Percentiles rank a stretch among this genome's conserved stretches.
phyloP scores from a whole-genome alignment of 2,113 vertebrate species.

The Brienomyrus longianalis region DNA sequence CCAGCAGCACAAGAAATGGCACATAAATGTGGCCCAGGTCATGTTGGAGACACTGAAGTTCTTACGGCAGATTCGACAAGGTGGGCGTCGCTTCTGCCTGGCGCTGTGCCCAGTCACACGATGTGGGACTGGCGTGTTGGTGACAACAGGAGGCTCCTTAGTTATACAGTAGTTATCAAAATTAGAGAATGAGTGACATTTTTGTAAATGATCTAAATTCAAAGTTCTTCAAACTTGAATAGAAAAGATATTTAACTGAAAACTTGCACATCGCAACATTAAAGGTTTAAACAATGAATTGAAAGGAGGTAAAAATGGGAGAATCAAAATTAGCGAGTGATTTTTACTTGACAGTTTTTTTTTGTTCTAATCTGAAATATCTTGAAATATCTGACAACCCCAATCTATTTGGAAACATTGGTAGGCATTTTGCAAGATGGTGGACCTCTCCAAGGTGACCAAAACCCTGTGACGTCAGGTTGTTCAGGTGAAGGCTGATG shows the following conservation, averaged over 20 bases:
- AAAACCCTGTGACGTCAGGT: no score
- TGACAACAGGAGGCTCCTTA: not conserved
- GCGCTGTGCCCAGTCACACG: not conserved
- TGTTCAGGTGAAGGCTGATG: not conserved
- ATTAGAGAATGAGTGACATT: not conserved
- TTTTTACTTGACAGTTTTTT: not conserved
- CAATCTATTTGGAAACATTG: no score
- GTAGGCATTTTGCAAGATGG: no score
- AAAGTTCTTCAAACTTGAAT: not conserved
- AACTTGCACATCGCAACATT: not conserved
- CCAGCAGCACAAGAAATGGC: constrained; percentile 66
- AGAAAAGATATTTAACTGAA: not conserved
- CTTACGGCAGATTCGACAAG: constrained; percentile 66
- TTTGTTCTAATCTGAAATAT: no score
- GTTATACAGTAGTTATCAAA: not conserved
- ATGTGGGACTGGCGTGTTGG: not conserved
- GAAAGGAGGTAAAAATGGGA: not conserved
- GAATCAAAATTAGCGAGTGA: not conserved
- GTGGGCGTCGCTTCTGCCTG: constrained; percentile 43
- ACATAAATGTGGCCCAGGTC: constrained; percentile 65
- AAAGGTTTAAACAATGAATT: not conserved
- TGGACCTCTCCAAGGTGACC: no score
- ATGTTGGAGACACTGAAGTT: constrained; percentile 73
- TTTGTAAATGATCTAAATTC: not conserved
- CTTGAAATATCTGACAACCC: no score